These are phyloP conservation scores for Poecilia velifera DNA, from an alignment of 2,797 vertebrate genomes.

Conservation along the genomic window DNA sequence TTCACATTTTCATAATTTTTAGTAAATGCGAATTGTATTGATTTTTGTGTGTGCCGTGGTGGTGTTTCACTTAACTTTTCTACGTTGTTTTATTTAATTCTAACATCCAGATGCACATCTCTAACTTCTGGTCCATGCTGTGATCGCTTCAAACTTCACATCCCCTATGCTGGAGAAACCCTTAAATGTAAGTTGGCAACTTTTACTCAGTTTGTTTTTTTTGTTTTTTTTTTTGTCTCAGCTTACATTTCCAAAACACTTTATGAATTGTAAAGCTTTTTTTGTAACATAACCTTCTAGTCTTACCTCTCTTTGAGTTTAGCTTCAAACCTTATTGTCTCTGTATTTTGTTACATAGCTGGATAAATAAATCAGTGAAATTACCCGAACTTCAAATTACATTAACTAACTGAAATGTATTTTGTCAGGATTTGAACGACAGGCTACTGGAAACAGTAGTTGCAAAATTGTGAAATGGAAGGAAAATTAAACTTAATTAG, in stretches of 20 bases:
- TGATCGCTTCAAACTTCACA: slow-evolving; percentile 98
- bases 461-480: neutral
- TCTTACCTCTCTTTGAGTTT: neutral
- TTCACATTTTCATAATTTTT: neutral
- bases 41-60: neutral
- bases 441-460: neutral
- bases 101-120: slow-evolving; percentile 87
- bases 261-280: neutral
- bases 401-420: neutral
- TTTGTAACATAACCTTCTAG: neutral
- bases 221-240: neutral
- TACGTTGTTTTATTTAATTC: slow-evolving; percentile 9
- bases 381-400: neutral
- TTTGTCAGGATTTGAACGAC: neutral
- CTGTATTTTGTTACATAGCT: neutral
- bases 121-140: slow-evolving; percentile 94
- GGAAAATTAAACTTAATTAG: too few relatives aligned
- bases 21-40: neutral
- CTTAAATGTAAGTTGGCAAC: slow-evolving; percentile 91
- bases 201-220: neutral
- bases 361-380: neutral
- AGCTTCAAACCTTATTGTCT: neutral
- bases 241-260: slow-evolving; percentile 1
- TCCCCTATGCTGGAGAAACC: slow-evolving; percentile 98
- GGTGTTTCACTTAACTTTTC: neutral